Evolutionary conservation across 2,113 vertebrate genomes (phyloP), one percentile per base, ranked within the genome.

Genomic region (Etheostoma cragini): DNA sequence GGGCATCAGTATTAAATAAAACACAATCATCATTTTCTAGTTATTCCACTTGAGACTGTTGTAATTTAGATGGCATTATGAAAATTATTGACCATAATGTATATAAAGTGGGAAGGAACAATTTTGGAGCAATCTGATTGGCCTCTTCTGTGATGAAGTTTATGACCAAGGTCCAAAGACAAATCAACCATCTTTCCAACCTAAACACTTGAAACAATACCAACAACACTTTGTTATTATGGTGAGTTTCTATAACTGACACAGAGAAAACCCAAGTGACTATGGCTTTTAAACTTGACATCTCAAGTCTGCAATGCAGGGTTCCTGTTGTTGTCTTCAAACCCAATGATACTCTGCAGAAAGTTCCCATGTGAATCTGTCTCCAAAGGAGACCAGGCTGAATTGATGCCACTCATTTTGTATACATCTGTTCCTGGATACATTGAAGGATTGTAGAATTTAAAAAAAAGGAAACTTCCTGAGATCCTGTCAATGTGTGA

Each of bases 51-150:
- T 26, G 2, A 52, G 38, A 49, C 24, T 22, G 12, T 19, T 13
- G 6, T 0, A 11, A 52, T 19, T 61, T 8, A 56, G 5, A 53
- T 11, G 0, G 0, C 3, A 30, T 16, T 67, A 69, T 1, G 62
- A 52, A 19, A 12, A 30, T 53, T 42, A 35, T 83, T 45, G 26
- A 63, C 21, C 10, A 30, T 30, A 30, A 30, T 30, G 14, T 84
- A 56, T 72, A 76, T 82, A 6, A 83, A 77, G 49, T 72, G 75
- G 88, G 90, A 70, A 86, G 88, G 19, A 30, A 53, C 57, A 21
- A 24, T 2, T 10, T 47, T 0, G 60, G 21, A 21, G 35, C 22
- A 0, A 8, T 72, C 38, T 86, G 80, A 91, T 88, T 88, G 90
- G 88, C 52, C 3, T 76, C 3, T 76, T 0, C 0, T 38, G 21